These are phyloP conservation scores for Rosalia funebris DNA, from an alignment of 2,888 invertebrate genomes.

Conservation along the genomic window DNA sequence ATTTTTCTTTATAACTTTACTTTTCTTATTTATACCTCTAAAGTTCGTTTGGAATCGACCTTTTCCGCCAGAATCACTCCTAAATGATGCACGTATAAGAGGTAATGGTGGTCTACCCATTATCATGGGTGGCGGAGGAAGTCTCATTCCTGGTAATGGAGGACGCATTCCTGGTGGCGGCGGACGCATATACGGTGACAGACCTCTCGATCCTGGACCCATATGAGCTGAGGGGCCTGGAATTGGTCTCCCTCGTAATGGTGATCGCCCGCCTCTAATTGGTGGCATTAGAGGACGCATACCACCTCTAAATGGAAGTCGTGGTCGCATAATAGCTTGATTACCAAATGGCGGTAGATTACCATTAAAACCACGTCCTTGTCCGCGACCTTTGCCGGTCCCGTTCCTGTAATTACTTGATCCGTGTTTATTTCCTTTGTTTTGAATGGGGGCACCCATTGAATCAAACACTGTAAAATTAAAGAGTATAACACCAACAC, in stretches of 20 bases:
- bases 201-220: constrained; percentile 46
- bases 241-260: constrained; percentile 45
- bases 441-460: constrained; percentile 53
- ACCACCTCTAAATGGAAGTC: constrained; percentile 51
- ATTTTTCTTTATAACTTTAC: constrained; percentile 56
- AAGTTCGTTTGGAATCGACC: constrained; percentile 43
- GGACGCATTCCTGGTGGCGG: constrained; percentile 51
- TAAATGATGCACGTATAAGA: constrained; percentile 45
- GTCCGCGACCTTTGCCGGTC: constrained; percentile 45
- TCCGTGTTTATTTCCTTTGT: constrained; percentile 44
- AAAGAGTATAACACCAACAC: not conserved
- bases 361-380: constrained; percentile 50
- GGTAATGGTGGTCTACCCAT: constrained; percentile 48
- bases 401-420: constrained; percentile 44
- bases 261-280: constrained; percentile 48
- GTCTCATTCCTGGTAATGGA: constrained; percentile 50
- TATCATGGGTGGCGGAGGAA: constrained; percentile 54
- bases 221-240: constrained; percentile 47
- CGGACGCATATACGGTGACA: constrained; percentile 49
- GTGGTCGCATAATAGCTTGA: constrained; percentile 43
- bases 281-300: constrained; percentile 52
- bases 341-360: constrained; percentile 41
- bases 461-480: no score
- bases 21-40: constrained; percentile 53
- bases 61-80: constrained; percentile 46